These are phyloP conservation scores for Arctopsyche grandis DNA, from an alignment of 1,140 invertebrate species.

Conservation along the genomic window DNA sequence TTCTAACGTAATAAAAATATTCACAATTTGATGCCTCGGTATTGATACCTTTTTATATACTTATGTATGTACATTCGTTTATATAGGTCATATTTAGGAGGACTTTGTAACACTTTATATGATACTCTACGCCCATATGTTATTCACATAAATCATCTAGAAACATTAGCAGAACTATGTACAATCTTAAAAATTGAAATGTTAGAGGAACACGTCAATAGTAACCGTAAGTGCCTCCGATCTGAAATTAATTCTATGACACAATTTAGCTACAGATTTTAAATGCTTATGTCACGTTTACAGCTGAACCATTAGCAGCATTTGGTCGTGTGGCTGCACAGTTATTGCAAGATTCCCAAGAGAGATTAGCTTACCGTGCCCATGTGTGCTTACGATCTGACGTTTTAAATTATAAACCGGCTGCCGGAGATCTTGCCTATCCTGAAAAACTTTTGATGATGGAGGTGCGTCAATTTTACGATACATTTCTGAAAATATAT, in stretches of 20 bases:
- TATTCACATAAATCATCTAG: conserved; percentile 97
- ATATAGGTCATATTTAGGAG: conserved; percentile 79
- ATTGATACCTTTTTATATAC: conserved; percentile 4
- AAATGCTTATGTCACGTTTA: conserved; percentile 14
- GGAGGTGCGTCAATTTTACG: conserved; percentile 68
- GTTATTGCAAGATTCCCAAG: conserved; percentile 95
- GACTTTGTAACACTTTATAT: conserved; percentile 89
- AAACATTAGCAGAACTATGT: conserved; percentile 96
- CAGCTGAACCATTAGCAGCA: conserved; percentile 75
- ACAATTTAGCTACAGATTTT: not conserved
- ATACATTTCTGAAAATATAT: not conserved
- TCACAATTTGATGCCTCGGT: not conserved
- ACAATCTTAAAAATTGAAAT: conserved; percentile 94
- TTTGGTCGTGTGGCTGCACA: conserved; percentile 88
- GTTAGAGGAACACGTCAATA: conserved; percentile 91
- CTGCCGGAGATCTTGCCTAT: conserved; percentile 95
- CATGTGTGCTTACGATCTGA: conserved; percentile 94
- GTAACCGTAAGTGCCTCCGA: conserved; percentile 73
- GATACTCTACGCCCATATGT: conserved; percentile 94
- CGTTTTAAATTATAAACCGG: conserved; percentile 88
- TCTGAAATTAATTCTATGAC: not conserved
- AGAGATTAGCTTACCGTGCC: conserved; percentile 94
- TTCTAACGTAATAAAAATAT: conserved; percentile 70
- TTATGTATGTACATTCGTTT: conserved; percentile 5
- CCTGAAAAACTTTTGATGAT: conserved; percentile 98